These are phyloP conservation scores for Pocillopora meandrina DNA, from an alignment of 92 coral and sea anemone species.

Conservation along the genomic window DNA sequence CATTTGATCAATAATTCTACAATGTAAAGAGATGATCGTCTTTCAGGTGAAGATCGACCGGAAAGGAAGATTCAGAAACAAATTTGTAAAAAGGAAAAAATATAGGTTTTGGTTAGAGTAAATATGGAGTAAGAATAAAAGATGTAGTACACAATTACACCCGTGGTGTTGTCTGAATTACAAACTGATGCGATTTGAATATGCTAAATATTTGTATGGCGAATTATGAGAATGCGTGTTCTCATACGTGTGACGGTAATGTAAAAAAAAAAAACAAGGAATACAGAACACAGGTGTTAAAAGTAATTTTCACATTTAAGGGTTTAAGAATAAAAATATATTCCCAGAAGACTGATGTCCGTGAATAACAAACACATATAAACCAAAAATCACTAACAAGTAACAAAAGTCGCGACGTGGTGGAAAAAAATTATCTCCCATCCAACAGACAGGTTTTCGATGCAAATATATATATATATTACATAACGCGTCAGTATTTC, in stretches of 20 bases:
- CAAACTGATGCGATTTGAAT: constrained; percentile 7
- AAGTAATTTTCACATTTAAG: neutral
- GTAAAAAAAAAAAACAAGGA: neutral
- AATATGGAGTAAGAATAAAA: constrained; percentile 7
- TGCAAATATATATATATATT: too few relatives aligned
- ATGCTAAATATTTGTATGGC: constrained; percentile 14
- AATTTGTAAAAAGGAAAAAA: neutral
- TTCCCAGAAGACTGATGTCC: too few relatives aligned
- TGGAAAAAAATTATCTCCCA: too few relatives aligned
- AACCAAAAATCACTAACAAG: too few relatives aligned
- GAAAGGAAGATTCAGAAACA: neutral
- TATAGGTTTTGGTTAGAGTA: neutral
- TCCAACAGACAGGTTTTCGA: too few relatives aligned
- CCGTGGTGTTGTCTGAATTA: neutral
- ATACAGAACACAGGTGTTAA: neutral
- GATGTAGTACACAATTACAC: neutral
- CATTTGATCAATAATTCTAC: neutral
- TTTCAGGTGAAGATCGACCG: too few relatives aligned
- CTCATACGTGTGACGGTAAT: neutral
- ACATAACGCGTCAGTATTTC: too few relatives aligned
- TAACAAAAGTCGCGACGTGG: too few relatives aligned
- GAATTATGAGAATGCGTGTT: neutral
- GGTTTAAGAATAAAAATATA: too few relatives aligned
- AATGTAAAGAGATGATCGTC: neutral
- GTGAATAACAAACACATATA: too few relatives aligned